Evolutionary conservation across 2,113 vertebrate genomes (phyloP), one percentile per base, ranked within the genome.

Genomic region (Sinocyclocheilus anshuiensis): DNA sequence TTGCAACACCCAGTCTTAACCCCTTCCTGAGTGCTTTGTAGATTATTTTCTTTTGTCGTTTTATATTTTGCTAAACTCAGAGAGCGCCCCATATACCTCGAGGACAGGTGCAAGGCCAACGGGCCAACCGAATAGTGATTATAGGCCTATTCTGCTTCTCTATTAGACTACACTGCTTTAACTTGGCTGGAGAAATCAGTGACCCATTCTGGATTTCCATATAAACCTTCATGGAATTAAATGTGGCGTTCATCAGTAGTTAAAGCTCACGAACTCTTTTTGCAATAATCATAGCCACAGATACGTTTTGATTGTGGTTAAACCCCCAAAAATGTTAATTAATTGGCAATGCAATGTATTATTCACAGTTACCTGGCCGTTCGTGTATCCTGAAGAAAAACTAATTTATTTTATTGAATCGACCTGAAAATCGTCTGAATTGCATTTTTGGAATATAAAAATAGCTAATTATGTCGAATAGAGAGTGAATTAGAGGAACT

Each of bases 1-100:
- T 98, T 97, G 96, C 96, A 96, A 96, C 94, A 91, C 93, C 91
- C 89, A 85, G 89, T 90, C 89, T 91, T 88, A 86, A 72, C 83
- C 81, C 85, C 45, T 84, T 39, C 83, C 81, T 81, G 86, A 79
- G 89, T 85, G 90, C 86, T 82, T 81, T 89, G 84, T 88, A 90
- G 91, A 94, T 91, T 89, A 91, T 87, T 89, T 89, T 93, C 89
- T 92, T 92, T 90, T 93, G 91, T 89, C 85, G 92, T 93, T 92
- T 92, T 90, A 88, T 87, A 88, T 89, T 92, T 87, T 85, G 91
- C 90, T 81, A 84, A 89, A 91, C 85, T 87, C 59, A 90, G 87
- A 88, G 88, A 86, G 89, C 84, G 85, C 88, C 84, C 82, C 84
- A 85, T 74, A 55, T 89, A 81, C 84, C 18, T 88, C 4, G 83